phyloP scores from a whole-genome alignment of 2,797 vertebrate genomes.

The Bryconaethiops microstoma region DNA sequence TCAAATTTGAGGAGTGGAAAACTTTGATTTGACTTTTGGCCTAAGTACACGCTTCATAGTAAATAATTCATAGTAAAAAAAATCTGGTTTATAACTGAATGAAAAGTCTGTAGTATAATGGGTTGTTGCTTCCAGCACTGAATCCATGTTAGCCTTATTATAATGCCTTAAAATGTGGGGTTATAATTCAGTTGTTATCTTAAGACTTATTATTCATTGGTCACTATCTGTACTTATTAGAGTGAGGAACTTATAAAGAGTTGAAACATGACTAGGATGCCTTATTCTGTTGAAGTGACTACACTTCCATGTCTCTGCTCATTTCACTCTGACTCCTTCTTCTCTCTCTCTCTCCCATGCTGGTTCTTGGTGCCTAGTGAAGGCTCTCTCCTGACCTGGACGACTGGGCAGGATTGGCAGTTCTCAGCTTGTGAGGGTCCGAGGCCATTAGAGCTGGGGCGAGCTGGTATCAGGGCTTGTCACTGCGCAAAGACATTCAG shows the following conservation, averaged over 20 bases:
- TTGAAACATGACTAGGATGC: background rate
- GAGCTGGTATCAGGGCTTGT: conserved; percentile 76
- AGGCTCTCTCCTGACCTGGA: conserved; percentile 9
- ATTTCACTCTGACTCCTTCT: background rate
- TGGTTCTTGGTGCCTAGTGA: background rate
- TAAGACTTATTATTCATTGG: too few relatives aligned
- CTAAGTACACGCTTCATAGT: too few relatives aligned
- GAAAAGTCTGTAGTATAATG: too few relatives aligned
- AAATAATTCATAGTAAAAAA: too few relatives aligned
- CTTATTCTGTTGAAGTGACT: background rate
- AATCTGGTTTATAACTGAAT: too few relatives aligned
- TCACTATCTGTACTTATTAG: background rate
- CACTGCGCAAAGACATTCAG: conserved; percentile 72
- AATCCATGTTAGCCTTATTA: too few relatives aligned
- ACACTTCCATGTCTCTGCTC: background rate
- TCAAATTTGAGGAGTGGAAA: too few relatives aligned
- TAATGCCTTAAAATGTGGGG: too few relatives aligned
- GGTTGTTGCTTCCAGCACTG: too few relatives aligned
- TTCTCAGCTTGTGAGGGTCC: conserved; percentile 52
- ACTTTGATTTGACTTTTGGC: too few relatives aligned
- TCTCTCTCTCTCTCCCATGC: background rate
- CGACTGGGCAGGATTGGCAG: conserved; percentile 49
- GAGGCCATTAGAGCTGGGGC: conserved; percentile 67
- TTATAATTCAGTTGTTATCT: too few relatives aligned
- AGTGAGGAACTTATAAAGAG: background rate